Evolutionary conservation across 2,113 vertebrate species (phyloP).

Genomic region (Vimba vimba): DNA sequence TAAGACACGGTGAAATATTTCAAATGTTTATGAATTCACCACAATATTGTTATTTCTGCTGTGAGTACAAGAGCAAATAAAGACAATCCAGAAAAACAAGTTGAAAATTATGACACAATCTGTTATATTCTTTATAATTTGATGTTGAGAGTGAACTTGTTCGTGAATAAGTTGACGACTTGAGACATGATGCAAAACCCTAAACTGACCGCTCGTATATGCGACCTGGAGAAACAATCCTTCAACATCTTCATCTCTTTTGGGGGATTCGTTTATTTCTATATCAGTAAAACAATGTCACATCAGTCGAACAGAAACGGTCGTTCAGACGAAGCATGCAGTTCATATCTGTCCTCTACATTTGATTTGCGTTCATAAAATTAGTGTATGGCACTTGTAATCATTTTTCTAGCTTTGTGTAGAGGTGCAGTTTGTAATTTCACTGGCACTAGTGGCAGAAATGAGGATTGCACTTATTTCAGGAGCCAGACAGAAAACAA

Average conservation of each 20-base stretch:
- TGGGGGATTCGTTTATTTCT: neutral
- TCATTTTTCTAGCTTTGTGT: neutral
- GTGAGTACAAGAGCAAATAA: neutral
- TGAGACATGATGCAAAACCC: neutral
- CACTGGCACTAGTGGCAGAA: neutral
- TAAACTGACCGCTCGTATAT: neutral
- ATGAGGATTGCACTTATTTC: neutral
- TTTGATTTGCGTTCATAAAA: neutral
- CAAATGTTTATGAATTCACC: neutral
- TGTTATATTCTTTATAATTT: neutral
- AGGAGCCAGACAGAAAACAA: neutral
- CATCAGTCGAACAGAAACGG: neutral
- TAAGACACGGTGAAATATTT: conserved; percentile 37
- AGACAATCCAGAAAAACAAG: neutral
- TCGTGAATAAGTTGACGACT: neutral
- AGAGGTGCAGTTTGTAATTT: neutral
- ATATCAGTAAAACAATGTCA: neutral
- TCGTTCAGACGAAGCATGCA: neutral
- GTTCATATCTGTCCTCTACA: neutral
- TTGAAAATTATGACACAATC: neutral
- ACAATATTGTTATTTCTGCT: neutral
- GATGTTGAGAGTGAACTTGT: neutral
- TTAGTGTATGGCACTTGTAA: neutral
- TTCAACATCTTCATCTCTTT: neutral
- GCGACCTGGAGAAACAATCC: neutral